These are phyloP conservation scores for Coenonympha arcania DNA, from an alignment of 2,888 invertebrate genomes.

Conservation along the genomic window DNA sequence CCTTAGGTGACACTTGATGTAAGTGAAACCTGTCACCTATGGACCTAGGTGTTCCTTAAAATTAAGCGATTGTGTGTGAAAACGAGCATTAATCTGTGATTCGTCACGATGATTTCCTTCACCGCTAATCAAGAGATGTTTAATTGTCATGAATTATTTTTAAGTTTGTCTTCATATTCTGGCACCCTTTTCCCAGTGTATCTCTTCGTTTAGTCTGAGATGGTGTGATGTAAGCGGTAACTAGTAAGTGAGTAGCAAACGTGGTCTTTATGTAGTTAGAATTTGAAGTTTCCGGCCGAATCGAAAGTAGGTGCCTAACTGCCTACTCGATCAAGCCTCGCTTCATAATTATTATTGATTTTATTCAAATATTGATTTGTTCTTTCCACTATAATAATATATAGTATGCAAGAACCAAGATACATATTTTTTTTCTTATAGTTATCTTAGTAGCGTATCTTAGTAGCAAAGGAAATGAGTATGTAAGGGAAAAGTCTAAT, in stretches of 20 bases:
- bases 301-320: constrained; percentile 48
- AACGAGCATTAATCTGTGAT: too few relatives aligned
- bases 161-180: neutral
- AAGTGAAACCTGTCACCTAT: too few relatives aligned
- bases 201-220: neutral
- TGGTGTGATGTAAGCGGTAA: constrained; percentile 1
- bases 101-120: too few relatives aligned
- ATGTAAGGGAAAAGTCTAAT: too few relatives aligned
- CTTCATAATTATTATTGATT: constrained; percentile 27
- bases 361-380: constrained; percentile 19
- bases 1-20: too few relatives aligned
- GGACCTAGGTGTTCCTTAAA: too few relatives aligned
- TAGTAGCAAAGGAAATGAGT: neutral
- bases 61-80: too few relatives aligned
- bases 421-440: constrained; percentile 1
- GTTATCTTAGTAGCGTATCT: too few relatives aligned
- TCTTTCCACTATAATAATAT: neutral
- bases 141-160: too few relatives aligned
- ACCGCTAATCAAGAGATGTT: too few relatives aligned
- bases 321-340: constrained; percentile 4
- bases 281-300: constrained; percentile 66
- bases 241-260: constrained; percentile 64
- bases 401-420: neutral
- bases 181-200: neutral
- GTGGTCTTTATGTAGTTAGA: constrained; percentile 67